Conservation (phyloP, 1,140 invertebrate species). For the Manduca sexta region DNA sequence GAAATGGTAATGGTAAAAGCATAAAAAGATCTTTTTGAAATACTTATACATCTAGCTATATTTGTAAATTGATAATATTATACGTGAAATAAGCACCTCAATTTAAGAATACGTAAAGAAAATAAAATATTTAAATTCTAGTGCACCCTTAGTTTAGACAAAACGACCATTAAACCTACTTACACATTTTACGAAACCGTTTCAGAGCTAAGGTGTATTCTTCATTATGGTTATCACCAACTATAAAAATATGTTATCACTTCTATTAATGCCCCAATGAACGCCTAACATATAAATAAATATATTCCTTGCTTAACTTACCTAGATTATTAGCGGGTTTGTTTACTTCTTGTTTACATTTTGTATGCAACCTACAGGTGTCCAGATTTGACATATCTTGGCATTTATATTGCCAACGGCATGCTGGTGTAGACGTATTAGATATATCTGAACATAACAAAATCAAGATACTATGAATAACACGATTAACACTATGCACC, state of each 20-base stretch:
- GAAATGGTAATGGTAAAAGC: too few relatives aligned
- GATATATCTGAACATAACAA: background rate
- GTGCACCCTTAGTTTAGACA: too few relatives aligned
- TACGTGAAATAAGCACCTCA: too few relatives aligned
- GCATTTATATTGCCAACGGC: constrained; percentile 39
- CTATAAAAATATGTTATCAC: too few relatives aligned
- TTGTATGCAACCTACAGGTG: constrained; percentile 27
- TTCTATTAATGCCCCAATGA: too few relatives aligned
- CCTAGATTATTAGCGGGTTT: constrained; percentile 8
- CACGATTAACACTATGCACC: too few relatives aligned
- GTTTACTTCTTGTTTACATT: constrained; percentile 15
- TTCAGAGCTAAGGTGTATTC: background rate
- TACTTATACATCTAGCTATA: background rate
- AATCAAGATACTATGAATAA: too few relatives aligned
- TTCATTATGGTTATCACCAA: background rate
- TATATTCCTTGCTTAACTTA: too few relatives aligned
- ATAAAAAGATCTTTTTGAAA: background rate
- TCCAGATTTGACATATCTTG: constrained; percentile 27
- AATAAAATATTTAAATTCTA: too few relatives aligned
- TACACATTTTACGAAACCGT: constrained; percentile 34
- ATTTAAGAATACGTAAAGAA: too few relatives aligned
- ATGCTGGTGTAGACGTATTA: constrained; percentile 9
- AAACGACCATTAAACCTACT: constrained; percentile 16
- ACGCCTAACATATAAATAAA: too few relatives aligned
- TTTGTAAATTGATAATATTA: too few relatives aligned